Evolutionary conservation across 1,140 invertebrate species (phyloP), one percentile per base, ranked within the genome.

Genomic region (Prorops nasuta): DNA sequence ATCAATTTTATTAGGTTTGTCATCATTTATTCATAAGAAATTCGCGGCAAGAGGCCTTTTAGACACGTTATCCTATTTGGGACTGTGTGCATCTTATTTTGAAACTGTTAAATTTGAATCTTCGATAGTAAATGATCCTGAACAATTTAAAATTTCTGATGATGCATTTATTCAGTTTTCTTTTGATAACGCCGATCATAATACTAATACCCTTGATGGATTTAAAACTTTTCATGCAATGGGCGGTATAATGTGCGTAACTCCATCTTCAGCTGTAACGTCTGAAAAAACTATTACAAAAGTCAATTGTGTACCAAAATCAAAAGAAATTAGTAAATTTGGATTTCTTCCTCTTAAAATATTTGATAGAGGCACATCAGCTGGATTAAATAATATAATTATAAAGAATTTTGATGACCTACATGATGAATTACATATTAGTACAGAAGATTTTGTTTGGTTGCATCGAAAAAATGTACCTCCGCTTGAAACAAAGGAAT

Each of bases 141-240:
- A 28, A 28, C 6, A 28, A 28, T 28, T 28, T 12, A 28, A 28
- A 12, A n/a, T n/a, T n/a, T n/a, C n/a, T 10, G 6, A 14, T 43
- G 21, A 38, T 3, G 31, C 37, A 31, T 61, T 41, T 34, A 28
- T 20, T 45, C 58, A 62, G 43, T 59, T 49, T 36, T 31, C 47
- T 16, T 61, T 49, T 37, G 58, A 59, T 28, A 64, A 61, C 46
- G 61, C 61, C 2, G 61, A 64, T 48, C 36, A 52, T 35, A 54
- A 58, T 21, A 43, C 44, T 10, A 32, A 44, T 38, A 63, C 59
- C 1, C 19, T 62, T 16, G 56, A 64, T 52, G 59, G 60, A 9
- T 36, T 15, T 12, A 51, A 60, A 35, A 58, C 54, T 28, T 58
- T 63, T 28, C 54, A 65, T 34, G 42, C 32, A 12, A 57, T 54